phyloP scores from a whole-genome alignment of 2,797 vertebrate genomes.

The Thripadectes ignobilis region DNA sequence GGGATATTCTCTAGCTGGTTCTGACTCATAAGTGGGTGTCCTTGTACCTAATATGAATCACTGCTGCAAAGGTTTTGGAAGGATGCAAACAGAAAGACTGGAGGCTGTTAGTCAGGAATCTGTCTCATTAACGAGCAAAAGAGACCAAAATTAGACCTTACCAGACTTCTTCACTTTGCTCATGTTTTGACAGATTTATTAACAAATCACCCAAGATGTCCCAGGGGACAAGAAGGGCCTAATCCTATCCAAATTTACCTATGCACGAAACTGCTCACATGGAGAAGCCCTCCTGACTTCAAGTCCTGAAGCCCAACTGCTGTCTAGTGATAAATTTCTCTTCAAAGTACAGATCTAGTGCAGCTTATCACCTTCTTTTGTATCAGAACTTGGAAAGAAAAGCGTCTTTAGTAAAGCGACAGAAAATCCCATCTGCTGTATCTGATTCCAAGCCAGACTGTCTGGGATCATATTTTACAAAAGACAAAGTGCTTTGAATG shows the following conservation, averaged over 20 bases:
- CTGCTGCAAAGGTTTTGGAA: constrained; percentile 4
- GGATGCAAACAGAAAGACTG: constrained; percentile 38
- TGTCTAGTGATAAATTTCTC: neutral
- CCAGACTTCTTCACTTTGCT: neutral
- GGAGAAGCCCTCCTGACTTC: neutral
- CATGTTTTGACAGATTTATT: constrained; percentile 1
- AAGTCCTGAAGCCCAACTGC: neutral
- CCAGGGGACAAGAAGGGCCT: neutral
- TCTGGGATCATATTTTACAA: constrained; percentile 32
- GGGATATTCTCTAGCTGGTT: constrained; percentile 18
- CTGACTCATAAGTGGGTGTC: constrained; percentile 38
- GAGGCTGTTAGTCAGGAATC: constrained; percentile 36
- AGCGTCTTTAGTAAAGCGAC: neutral
- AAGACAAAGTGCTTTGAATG: constrained; percentile 43
- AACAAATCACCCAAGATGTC: neutral
- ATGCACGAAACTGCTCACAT: neutral
- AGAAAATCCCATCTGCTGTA: constrained; percentile 57
- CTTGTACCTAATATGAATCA: constrained; percentile 32
- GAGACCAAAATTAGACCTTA: constrained; percentile 46
- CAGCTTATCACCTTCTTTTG: constrained; percentile 29
- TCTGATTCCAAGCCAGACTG: constrained; percentile 38
- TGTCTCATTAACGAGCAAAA: neutral
- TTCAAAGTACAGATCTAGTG: neutral
- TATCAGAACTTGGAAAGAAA: constrained; percentile 17
- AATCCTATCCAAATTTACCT: neutral